Evolutionary conservation across 2,113 vertebrate genomes (phyloP), one percentile per base, ranked within the genome.

Genomic region (Tapirus terrestris): DNA sequence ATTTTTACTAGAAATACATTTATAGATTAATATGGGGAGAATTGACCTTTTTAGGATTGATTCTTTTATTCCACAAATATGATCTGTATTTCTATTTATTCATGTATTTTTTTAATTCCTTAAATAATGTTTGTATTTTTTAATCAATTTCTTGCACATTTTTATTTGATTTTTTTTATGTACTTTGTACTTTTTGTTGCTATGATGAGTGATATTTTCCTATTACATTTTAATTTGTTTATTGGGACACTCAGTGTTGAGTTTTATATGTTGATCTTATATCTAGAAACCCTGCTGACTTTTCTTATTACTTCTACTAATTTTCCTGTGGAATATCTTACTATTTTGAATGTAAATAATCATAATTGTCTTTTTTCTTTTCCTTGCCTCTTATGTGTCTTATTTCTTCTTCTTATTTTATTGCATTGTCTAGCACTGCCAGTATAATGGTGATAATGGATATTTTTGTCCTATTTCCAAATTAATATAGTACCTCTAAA

Each of bases 261-360:
- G 14, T 95, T 95, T 95, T 51, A 9, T 89, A 39, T 87, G 45
- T 60, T 91, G 65, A 43, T 89, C 60, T 93, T 68, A 9, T 85
- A 48, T 95, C 25, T 65, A 76, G 90, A 92, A 95, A 79, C 65
- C 73, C 75, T 84, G n/a, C 92, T 95, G 89, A 63, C 25, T 73
- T 75, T 95, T 70, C 68, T 92, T 94, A 96, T 89, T 88, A 36
- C 53, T 85, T 91, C 63, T 88, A 60, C 75, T 89, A 76, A 93
- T 83, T 83, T 97, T 93, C 13, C 60, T 43, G 20, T 79, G 36
- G 51, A 86, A 60, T n/a, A 23, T 63, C 56, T 63, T 89, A 36
- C 11, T 77, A n/a, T 85, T 81, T 95, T 76, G 29, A 68, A 73
- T 29, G 16, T 58, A 84, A 68, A 43, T 60, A 1, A 56, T 43